Conservation (phyloP, 2,797 vertebrate genomes). For the Cercopithecus petaurista region DNA sequence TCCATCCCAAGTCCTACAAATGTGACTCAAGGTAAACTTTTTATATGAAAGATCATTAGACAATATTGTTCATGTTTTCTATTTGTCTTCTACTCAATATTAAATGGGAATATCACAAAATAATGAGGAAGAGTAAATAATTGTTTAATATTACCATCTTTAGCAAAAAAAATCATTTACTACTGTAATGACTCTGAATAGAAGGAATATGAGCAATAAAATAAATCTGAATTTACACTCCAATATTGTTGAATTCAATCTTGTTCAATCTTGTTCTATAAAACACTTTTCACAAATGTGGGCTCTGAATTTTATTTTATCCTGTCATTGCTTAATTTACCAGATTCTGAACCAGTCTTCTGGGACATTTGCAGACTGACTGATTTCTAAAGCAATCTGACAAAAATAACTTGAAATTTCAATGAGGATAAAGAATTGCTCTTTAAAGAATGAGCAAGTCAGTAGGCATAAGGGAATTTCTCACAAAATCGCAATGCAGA, state of each 20-base stretch:
- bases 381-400: slow-evolving; percentile 48
- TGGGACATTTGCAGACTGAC: slow-evolving; percentile 10
- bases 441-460: not conserved
- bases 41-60: not conserved
- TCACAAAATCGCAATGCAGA: not conserved
- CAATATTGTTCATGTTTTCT: not conserved
- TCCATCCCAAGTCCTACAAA: not conserved
- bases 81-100: not conserved
- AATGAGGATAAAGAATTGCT: slow-evolving; percentile 15
- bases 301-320: slow-evolving; percentile 55
- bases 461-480: not conserved
- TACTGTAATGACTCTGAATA: not conserved
- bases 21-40: not conserved
- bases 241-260: not conserved
- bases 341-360: slow-evolving; percentile 49
- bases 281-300: slow-evolving; percentile 25
- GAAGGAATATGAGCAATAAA: slow-evolving; percentile 20
- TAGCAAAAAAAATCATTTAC: not conserved
- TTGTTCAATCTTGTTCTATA: not conserved
- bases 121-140: not conserved
- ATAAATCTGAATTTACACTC: slow-evolving; percentile 27
- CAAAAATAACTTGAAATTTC: slow-evolving; percentile 61
- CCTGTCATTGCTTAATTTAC: slow-evolving; percentile 44
- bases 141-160: not conserved
- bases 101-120: not conserved